Base-by-base conservation (phyloP, 2,113 vertebrate genomes). In the Pongo abelii region DNA sequence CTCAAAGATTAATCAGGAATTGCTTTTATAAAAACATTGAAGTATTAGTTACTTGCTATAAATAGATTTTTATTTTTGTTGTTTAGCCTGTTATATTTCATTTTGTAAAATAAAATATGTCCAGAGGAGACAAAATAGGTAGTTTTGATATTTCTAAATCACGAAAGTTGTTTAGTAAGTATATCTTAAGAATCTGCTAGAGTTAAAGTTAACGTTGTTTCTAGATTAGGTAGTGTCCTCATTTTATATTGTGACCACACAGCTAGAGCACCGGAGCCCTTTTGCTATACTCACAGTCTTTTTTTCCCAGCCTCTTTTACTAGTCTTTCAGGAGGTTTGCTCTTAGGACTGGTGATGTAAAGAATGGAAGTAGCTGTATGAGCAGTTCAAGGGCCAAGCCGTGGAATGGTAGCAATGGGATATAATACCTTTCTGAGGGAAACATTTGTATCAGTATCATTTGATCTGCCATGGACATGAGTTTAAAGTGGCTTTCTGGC, bases 11-110 rank as follows among this genome's bases (percentile, higher is more conserved):
- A 98, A 99, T 99, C 98, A 98, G 93, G 96, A 98, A 98, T 93
- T 98, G 92, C 98, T 99, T 98, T 98, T 98, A 97, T 98, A 97
- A 97, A 97, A 98, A 98, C 97, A 97, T 98, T 98, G 97, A 98
- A 98, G 94, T 98, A 97, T 98, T 98, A 98, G 97, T 97, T 98
- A 89, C 97, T 97, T 96, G 67, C 98, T 95, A 52, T 86, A 98
- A 97, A 98, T 52, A 98, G 97, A 97, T 89, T 12, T 48, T 48
- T 48, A 48, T 50, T 50, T 50, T 50, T 50, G 48, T 14, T 50
- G 14, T 50, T 98, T 97, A 69, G 40, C 52, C 84, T 98, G n/a
- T 67, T 88, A n/a, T 18, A 80, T 74, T 97, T 97, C n/a, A 17
- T 92, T 97, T 91, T 97, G 46, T 77, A 74, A 97, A 96, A 46